Evolutionary conservation across 2,113 vertebrate genomes (phyloP).

Genomic region (Nannospalax galili): DNA sequence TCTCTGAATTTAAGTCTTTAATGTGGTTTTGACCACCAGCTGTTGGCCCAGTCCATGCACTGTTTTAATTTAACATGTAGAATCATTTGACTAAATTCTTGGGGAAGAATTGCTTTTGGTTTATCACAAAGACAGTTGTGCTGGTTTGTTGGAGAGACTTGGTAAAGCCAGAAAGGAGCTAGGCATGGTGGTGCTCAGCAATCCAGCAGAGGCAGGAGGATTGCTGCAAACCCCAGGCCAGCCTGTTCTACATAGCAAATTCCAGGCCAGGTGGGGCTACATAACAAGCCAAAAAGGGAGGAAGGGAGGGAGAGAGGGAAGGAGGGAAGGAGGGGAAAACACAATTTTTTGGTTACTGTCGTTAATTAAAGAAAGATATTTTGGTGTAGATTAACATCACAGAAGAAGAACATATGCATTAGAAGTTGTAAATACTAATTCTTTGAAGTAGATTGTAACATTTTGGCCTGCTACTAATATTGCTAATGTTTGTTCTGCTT

Average conservation of each 20-base stretch:
- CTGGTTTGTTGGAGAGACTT: conserved; percentile 56
- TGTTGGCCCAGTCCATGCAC: conserved; percentile 18
- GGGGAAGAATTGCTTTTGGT: conserved; percentile 56
- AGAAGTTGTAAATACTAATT: conserved; percentile 44
- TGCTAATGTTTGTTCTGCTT: conserved; percentile 14
- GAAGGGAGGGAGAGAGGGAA: not conserved
- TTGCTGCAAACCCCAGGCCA: not conserved
- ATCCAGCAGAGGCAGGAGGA: not conserved
- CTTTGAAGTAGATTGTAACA: not conserved
- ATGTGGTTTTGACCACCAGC: conserved; percentile 55
- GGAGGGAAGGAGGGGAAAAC: too few species aligned
- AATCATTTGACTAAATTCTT: conserved; percentile 78
- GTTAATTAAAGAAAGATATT: conserved; percentile 60
- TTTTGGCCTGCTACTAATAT: not conserved
- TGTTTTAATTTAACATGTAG: conserved; percentile 72
- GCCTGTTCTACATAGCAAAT: not conserved
- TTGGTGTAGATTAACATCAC: conserved; percentile 61
- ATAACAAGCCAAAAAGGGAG: not conserved
- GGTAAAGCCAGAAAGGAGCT: conserved; percentile 58
- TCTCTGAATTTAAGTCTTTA: conserved; percentile 76
- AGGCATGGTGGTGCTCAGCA: not conserved
- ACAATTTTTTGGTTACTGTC: not conserved
- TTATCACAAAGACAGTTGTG: conserved; percentile 72
- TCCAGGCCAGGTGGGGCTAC: not conserved
- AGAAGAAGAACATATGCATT: conserved; percentile 54